These are phyloP conservation scores for Falco biarmicus DNA, from an alignment of 2,797 vertebrate genomes.

Conservation along the genomic window DNA sequence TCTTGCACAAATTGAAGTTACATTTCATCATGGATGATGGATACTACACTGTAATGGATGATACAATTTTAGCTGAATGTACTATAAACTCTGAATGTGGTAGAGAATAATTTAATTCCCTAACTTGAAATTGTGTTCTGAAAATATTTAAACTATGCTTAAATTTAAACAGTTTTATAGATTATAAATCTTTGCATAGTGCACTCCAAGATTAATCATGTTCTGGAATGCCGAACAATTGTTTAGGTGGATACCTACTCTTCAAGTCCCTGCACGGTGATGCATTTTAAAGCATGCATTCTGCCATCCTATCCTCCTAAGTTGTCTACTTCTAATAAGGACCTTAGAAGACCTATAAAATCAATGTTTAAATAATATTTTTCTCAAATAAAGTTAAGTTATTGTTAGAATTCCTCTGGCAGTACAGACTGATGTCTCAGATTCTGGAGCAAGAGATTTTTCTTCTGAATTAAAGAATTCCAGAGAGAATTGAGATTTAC, in stretches of 20 bases:
- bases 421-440: background rate
- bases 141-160: background rate
- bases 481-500: constrained; percentile 7
- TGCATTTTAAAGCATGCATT: background rate
- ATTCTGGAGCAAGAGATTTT: background rate
- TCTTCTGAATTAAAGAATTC: background rate
- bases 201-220: background rate
- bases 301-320: background rate
- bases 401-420: background rate
- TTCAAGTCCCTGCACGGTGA: background rate
- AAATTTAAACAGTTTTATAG: background rate
- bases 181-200: background rate
- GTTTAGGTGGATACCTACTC: background rate
- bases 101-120: background rate
- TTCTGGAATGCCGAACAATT: background rate
- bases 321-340: background rate
- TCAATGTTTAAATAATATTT: background rate
- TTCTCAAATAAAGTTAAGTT: background rate
- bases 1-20: background rate
- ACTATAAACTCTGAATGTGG: background rate
- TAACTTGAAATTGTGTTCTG: background rate
- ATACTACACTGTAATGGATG: background rate
- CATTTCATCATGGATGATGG: background rate
- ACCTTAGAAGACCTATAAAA: background rate
- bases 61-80: background rate